A percentile compares a stretch with the other conserved stretches of the same genome.
Conservation (phyloP, 2,888 invertebrate genomes). For the Hirudinaria manillensis region DNA sequence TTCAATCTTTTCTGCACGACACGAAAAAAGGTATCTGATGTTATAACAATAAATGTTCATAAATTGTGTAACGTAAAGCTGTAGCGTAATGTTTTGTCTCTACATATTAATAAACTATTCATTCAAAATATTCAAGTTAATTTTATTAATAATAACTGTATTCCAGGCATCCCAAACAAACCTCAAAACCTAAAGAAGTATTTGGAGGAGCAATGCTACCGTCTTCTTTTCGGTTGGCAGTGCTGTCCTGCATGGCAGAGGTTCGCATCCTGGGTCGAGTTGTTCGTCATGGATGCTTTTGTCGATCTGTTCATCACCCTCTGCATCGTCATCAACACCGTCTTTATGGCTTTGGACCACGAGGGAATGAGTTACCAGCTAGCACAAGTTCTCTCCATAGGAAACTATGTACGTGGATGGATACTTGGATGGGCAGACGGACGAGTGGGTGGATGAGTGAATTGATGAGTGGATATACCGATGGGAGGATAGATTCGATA, state of each 20-base stretch:
- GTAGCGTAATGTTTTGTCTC: too few relatives aligned
- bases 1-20: constrained; percentile 26
- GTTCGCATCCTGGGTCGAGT: constrained; percentile 73
- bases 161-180: constrained; percentile 2
- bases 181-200: constrained; percentile 39
- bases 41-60: neutral
- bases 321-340: constrained; percentile 93
- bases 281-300: constrained; percentile 94
- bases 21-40: constrained; percentile 26
- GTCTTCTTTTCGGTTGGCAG: constrained; percentile 66
- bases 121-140: neutral
- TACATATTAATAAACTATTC: too few relatives aligned
- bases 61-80: too few relatives aligned
- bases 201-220: constrained; percentile 45
- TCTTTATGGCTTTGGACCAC: constrained; percentile 94
- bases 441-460: too few relatives aligned
- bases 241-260: constrained; percentile 68
- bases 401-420: constrained; percentile 77
- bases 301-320: constrained; percentile 95
- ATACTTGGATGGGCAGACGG: too few relatives aligned
- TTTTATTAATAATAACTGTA: neutral
- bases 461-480: neutral
- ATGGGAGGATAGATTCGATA: too few relatives aligned
- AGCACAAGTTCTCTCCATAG: constrained; percentile 76
- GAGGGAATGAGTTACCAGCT: constrained; percentile 80